These are phyloP conservation scores for Nesometra sesokonis DNA, from an alignment of 35 echinoderm and acorn worm species.

Conservation along the genomic window DNA sequence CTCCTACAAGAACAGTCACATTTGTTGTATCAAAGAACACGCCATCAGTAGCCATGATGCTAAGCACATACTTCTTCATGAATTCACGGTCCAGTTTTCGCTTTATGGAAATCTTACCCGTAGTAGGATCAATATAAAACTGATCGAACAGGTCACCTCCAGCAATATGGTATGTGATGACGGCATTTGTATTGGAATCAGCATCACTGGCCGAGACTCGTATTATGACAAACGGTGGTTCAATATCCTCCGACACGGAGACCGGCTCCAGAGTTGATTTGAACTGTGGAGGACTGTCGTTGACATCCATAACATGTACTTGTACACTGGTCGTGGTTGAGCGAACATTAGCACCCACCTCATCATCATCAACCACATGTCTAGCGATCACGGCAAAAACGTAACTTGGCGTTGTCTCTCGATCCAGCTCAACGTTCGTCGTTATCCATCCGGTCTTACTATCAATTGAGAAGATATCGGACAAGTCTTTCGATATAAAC, in stretches of 20 bases:
- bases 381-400: constrained; percentile 40
- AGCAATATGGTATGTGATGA: constrained; percentile 70
- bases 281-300: constrained; percentile 81
- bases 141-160: constrained; percentile 56
- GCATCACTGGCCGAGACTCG: constrained; percentile 47
- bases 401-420: constrained; percentile 55
- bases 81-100: constrained; percentile 58
- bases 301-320: constrained; percentile 63
- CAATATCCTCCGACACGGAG: constrained; percentile 32
- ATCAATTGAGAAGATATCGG: constrained; percentile 57
- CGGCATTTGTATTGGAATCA: constrained; percentile 52
- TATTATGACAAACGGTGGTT: constrained; percentile 30
- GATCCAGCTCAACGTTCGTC: constrained; percentile 40
- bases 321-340: constrained; percentile 45
- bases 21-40: constrained; percentile 57
- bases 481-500: constrained; percentile 30
- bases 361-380: constrained; percentile 19
- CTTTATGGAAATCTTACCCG: constrained; percentile 50
- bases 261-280: constrained; percentile 26
- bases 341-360: background rate
- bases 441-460: constrained; percentile 44
- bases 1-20: constrained; percentile 53
- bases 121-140: constrained; percentile 58
- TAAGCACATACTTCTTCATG: constrained; percentile 35
- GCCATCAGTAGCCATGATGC: constrained; percentile 77